Base-by-base conservation (phyloP, 2,888 invertebrate genomes). In the Heliconius cydno region DNA sequence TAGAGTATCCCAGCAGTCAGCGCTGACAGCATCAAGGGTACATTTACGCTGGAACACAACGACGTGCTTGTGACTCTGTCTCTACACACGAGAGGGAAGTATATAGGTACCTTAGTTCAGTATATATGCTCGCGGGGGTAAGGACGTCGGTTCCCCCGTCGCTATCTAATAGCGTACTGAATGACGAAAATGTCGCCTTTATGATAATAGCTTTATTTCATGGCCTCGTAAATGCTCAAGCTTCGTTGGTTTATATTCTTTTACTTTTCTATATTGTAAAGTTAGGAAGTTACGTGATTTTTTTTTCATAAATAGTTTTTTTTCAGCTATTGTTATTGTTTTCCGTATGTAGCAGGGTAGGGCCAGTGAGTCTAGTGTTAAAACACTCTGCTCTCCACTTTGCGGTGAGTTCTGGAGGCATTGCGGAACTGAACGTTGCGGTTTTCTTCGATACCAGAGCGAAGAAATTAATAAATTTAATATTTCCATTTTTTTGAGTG, bases 151-250 rank as follows among this genome's bases (percentile, higher is more conserved):
- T 79, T 80, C 80, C 81, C 79, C 82, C 76, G 78, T 76, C 74
- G 80, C 77, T 80, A 80, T 81, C 75, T 80, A 80, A 82, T 82
- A 86, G 84, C 85, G 83, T 88, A 85, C 82, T 88, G 90, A 89
- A 91, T 91, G 91, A 90, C 90, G 91, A 90, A 91, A 92, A 90
- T 87, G 90, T 86, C 88, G 85, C 90, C 89, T 92, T 93, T 92
- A 92, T 92, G 93, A 91, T 92, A 92, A 93, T 92, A 90, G 88
- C 86, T 86, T 89, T 90, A 92, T 91, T 92, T 91, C 89, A 90
- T 89, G 89, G 89, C 86, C 88, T 85, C 86, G 89, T 92, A 91
- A 92, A 90, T 87, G 86, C 87, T 73, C 74, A 60, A 67, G 76
- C 76, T 65, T 63, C 75, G 77, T 67, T 79, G 75, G 71, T 63